Evolutionary conservation across 2,113 vertebrate genomes (phyloP), one percentile per base, ranked within the genome.

Genomic region (Rhadina sibilatrix): DNA sequence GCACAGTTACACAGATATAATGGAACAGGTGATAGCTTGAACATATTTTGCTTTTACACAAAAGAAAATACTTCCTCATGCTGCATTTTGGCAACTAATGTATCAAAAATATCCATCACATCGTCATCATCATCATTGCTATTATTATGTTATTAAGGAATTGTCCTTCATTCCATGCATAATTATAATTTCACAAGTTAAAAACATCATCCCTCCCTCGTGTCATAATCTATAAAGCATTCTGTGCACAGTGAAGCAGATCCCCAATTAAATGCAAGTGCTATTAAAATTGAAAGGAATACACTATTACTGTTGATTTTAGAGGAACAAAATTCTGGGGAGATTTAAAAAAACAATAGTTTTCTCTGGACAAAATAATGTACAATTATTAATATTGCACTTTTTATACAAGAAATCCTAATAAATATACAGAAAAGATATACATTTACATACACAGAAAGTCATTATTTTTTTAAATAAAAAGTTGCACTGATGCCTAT

Each of bases 401-500:
- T 98, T 99, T 98, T 98, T 98, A 98, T 96, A 98, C 98, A 98
- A 98, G 97, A 97, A 98, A 98, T 97, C 96, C 92, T 98, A 99
- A 99, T 99, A 99, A 99, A 99, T 99, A 99, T 98, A 98, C 98
- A 99, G 97, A 98, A 98, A 98, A 98, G 98, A 98, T 98, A 98
- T 98, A 98, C 96, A 98, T 98, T 98, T 98, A 98, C 97, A 98
- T 94, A 98, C 90, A 98, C 90, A 96, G 91, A 98, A 97, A 96
- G 57, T 97, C 83, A 97, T 97, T 98, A 95, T 97, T 96, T 47
- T 97, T 96, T 97, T 97, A 97, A 98, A 98, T 97, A 98, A 98
- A 96, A 98, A 72, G 80, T 97, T 95, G 93, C 92, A 93, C 31
- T 94, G 95, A 94, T 93, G 96, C 78, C 97, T 96, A 89, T 96